Base-by-base conservation (phyloP, 35 echinoderm and acorn worm genomes). In the Ophiothrix spiculata region DNA sequence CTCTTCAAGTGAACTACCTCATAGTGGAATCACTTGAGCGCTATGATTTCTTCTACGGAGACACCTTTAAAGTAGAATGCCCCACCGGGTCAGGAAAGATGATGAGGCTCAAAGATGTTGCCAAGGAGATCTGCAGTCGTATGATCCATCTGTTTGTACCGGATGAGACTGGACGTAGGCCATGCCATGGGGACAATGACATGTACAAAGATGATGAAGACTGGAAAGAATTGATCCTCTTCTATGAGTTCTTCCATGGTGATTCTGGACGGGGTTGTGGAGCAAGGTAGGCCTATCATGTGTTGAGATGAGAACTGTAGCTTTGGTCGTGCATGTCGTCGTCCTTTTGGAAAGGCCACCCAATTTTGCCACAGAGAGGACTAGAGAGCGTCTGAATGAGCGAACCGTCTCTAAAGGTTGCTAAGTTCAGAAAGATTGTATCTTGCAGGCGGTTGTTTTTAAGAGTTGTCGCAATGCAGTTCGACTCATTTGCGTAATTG, bases 1-100 rank as follows among this genome's bases (percentile, higher is more conserved):
- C n/a, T n/a, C n/a, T n/a, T n/a, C n/a, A n/a, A 99, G 96, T 99
- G 4, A 99, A 99, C 83, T 99, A 99, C 87, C 77, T 99, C 77
- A 84, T 99, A 10, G 92, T 99, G 13, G 96, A 99, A 64, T 81
- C 92, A n/a, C 45, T 99, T 34, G 96, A 99, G 74, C 85, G 96
- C 23, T 99, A 99, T 35, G 96, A 99, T 76, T 99, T 86, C 86
- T 99, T 99, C 86, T 94, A 94, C 38, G 96, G 96, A 0, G 92
- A 94, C 39, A 84, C 83, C 37, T 90, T 94, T 34, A 94, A 94
- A 79, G 92, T 99, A 23, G 96, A 99, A 73, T 99, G 92, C 63
- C 96, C 96, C 1, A 99, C 96, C 0, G 96, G 96, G 10, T 99
- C 96, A 19, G 96, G 96, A 0, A 99, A 99, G 45, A 81, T 91